phyloP scores from a whole-genome alignment of 1,140 invertebrate genomes.

The Conus ventricosus region DNA sequence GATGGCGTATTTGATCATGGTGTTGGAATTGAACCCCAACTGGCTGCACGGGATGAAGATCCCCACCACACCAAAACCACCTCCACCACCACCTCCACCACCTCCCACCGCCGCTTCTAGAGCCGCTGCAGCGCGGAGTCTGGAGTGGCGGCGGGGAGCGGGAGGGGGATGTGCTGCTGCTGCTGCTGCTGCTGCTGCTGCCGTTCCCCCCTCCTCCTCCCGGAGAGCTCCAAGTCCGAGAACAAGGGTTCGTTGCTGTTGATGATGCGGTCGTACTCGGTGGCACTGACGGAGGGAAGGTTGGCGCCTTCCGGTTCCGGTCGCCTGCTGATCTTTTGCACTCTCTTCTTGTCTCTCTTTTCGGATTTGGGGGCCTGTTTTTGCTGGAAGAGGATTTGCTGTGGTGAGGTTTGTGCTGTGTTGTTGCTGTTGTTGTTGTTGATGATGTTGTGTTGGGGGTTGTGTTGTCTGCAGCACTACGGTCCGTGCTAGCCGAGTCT shows the following conservation, averaged over 20 bases:
- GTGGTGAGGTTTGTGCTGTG: background rate
- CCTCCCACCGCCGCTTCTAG: slow-evolving; percentile 2
- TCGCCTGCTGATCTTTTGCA: slow-evolving; percentile 48
- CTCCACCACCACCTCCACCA: slow-evolving; percentile 24
- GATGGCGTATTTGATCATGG: slow-evolving; percentile 97
- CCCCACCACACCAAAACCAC: slow-evolving; percentile 37
- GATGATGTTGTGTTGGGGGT: background rate
- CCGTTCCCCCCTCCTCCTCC: slow-evolving; percentile 48
- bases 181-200: too few relatives aligned
- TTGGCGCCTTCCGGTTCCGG: slow-evolving; percentile 71
- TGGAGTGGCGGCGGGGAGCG: slow-evolving; percentile 1
- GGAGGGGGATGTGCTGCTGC: background rate
- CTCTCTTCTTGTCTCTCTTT: slow-evolving; percentile 38
- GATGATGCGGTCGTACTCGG: slow-evolving; percentile 68
- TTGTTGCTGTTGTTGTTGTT: too few relatives aligned
- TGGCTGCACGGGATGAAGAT: slow-evolving; percentile 62
- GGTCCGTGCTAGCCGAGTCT: background rate
- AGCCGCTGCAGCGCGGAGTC: background rate
- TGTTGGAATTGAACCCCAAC: slow-evolving; percentile 88
- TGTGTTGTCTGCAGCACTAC: too few relatives aligned
- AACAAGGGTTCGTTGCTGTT: slow-evolving; percentile 70
- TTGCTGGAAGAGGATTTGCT: background rate
- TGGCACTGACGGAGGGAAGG: slow-evolving; percentile 39
- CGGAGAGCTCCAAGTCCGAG: slow-evolving; percentile 69
- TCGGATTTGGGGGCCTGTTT: background rate